These are phyloP conservation scores for Meiosimyza platycephala DNA, from an alignment of 2,888 invertebrate species.

Conservation along the genomic window DNA sequence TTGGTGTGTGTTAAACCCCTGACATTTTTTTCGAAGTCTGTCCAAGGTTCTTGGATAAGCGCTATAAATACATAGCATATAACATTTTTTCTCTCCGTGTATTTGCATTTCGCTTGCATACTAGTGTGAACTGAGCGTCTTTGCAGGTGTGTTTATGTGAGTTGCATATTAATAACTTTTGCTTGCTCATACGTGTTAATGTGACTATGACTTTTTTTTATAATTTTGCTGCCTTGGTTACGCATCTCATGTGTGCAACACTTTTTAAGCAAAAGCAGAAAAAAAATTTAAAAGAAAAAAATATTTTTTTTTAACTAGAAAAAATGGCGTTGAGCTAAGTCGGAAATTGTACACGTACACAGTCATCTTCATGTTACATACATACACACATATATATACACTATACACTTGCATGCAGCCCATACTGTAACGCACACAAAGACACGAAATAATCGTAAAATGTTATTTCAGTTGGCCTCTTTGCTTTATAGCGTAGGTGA, in stretches of 20 bases:
- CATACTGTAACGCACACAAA: slow-evolving; percentile 4
- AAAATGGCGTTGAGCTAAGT: slow-evolving; percentile 13
- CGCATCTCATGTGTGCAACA: slow-evolving; percentile 38
- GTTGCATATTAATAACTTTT: slow-evolving; percentile 55
- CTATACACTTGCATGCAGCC: slow-evolving; percentile 5
- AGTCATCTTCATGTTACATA: background rate
- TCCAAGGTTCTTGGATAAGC: no score
- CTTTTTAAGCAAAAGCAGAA: slow-evolving; percentile 30
- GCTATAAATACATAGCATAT: no score
- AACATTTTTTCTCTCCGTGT: no score
- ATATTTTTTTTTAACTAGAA: slow-evolving; percentile 4
- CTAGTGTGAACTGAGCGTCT: background rate
- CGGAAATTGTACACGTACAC: slow-evolving; percentile 7
- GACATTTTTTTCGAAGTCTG: no score
- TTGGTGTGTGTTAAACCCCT: no score
- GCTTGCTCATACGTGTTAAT: slow-evolving; percentile 67
- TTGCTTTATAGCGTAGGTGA: background rate
- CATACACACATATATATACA: slow-evolving; percentile 5
- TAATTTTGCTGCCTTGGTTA: slow-evolving; percentile 27
- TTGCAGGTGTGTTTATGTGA: slow-evolving; percentile 42
- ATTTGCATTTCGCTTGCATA: no score
- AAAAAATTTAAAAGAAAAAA: slow-evolving; percentile 11
- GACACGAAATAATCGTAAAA: slow-evolving; percentile 31
- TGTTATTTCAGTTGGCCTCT: slow-evolving; percentile 24
- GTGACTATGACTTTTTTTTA: slow-evolving; percentile 64